Percentiles rank a stretch among this genome's conserved stretches.
phyloP scores from a whole-genome alignment of 2,113 vertebrate genomes.

The Psammodynastes pulverulentus region DNA sequence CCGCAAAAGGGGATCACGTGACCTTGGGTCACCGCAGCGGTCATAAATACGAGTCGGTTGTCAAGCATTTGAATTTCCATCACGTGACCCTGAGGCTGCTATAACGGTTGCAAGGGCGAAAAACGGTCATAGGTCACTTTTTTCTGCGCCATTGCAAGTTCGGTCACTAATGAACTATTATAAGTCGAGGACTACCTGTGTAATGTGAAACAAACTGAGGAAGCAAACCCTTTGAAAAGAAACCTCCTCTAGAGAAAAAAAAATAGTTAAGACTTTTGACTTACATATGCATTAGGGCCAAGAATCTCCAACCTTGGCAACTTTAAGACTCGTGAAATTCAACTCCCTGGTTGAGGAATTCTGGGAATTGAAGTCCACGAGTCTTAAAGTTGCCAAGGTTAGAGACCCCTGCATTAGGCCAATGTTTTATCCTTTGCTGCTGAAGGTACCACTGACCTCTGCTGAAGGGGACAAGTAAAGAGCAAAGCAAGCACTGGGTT shows the following conservation, averaged over 20 bases:
- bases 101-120: too few relatives aligned
- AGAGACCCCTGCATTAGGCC: too few relatives aligned
- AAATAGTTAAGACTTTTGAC: background rate
- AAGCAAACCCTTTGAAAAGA: background rate
- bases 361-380: too few relatives aligned
- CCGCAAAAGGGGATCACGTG: background rate
- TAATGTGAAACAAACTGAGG: background rate
- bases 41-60: background rate
- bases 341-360: too few relatives aligned
- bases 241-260: background rate
- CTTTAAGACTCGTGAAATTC: too few relatives aligned
- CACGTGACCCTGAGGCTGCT: background rate
- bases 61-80: background rate
- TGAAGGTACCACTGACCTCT: background rate
- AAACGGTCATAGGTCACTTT: background rate
- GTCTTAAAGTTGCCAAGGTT: too few relatives aligned
- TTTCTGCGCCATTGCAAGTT: background rate
- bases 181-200: background rate
- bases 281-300: background rate
- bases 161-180: background rate
- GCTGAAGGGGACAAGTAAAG: background rate
- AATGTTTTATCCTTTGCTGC: background rate
- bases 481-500: background rate
- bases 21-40: background rate
- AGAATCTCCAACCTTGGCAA: too few relatives aligned